Conservation (phyloP, 2,888 invertebrate genomes). For the Drosophila ustulata region DNA sequence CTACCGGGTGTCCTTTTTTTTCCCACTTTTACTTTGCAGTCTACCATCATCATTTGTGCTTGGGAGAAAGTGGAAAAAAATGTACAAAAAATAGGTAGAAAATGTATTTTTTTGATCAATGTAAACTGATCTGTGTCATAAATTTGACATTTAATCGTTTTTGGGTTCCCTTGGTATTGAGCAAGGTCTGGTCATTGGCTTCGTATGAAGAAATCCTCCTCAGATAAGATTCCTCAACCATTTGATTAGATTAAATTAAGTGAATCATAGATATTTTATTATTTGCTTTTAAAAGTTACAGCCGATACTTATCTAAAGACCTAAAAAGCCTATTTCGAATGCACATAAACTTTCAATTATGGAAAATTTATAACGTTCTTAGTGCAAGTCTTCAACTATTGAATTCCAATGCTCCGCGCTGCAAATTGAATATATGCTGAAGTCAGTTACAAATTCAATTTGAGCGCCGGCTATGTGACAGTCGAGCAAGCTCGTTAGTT, state of each 20-base stretch:
- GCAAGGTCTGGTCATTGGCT: slow-evolving; percentile 56
- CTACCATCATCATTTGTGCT: slow-evolving; percentile 28
- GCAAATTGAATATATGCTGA: no score
- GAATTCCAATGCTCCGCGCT: no score
- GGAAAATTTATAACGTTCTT: slow-evolving; percentile 4
- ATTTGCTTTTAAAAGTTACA: neutral
- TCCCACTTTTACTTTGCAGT: slow-evolving; percentile 9
- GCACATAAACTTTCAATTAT: slow-evolving; percentile 19
- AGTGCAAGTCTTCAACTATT: slow-evolving; percentile 19
- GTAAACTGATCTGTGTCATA: slow-evolving; percentile 75
- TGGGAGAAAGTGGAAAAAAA: slow-evolving; percentile 51
- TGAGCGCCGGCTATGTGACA: neutral
- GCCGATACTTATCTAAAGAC: neutral
- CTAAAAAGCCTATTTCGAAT: slow-evolving; percentile 10
- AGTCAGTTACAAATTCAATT: slow-evolving; percentile 10
- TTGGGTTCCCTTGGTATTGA: slow-evolving; percentile 36
- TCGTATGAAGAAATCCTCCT: slow-evolving; percentile 18
- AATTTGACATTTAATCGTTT: slow-evolving; percentile 76
- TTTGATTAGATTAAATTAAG: slow-evolving; percentile 39
- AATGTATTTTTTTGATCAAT: slow-evolving; percentile 43
- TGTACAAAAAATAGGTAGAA: slow-evolving; percentile 45
- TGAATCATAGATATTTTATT: slow-evolving; percentile 28
- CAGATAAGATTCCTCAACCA: slow-evolving; percentile 32
- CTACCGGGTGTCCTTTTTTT: slow-evolving; percentile 69
- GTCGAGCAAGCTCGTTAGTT: slow-evolving; percentile 1